Evolutionary conservation across 2,113 vertebrate genomes (phyloP).

Genomic region (Mohoua ochrocephala): DNA sequence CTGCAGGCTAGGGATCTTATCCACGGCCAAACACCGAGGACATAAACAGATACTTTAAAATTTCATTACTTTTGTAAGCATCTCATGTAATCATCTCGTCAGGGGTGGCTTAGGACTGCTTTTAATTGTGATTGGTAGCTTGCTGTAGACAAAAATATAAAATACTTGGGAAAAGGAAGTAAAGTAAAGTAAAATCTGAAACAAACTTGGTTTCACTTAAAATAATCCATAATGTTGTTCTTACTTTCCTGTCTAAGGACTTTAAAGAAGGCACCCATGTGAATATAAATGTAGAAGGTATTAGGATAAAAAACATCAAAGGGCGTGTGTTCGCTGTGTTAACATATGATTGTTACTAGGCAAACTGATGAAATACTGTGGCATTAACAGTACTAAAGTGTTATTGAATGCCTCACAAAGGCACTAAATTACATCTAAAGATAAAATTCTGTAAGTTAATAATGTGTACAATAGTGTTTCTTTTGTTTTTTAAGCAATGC

Average conservation of each 20-base stretch:
- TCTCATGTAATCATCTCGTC: rapidly evolving
- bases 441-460: neutral
- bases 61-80: neutral
- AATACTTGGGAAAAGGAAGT: neutral
- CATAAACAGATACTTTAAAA: neutral
- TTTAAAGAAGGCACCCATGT: neutral
- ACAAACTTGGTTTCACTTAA: neutral
- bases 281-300: neutral
- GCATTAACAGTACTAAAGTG: neutral
- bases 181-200: neutral
- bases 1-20: neutral
- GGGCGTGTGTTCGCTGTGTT: neutral
- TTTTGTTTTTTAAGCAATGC: neutral
- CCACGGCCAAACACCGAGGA: neutral
- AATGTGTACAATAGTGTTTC: neutral
- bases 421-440: neutral
- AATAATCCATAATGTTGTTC: neutral
- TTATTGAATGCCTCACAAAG: neutral
- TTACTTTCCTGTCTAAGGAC: neutral
- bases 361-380: neutral
- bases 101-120: neutral
- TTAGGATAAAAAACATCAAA: neutral
- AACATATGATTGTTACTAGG: neutral
- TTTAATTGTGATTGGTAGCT: neutral
- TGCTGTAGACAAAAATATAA: neutral